Evolutionary conservation across 2,888 invertebrate genomes (phyloP).

Genomic region (Nomada flava): DNA sequence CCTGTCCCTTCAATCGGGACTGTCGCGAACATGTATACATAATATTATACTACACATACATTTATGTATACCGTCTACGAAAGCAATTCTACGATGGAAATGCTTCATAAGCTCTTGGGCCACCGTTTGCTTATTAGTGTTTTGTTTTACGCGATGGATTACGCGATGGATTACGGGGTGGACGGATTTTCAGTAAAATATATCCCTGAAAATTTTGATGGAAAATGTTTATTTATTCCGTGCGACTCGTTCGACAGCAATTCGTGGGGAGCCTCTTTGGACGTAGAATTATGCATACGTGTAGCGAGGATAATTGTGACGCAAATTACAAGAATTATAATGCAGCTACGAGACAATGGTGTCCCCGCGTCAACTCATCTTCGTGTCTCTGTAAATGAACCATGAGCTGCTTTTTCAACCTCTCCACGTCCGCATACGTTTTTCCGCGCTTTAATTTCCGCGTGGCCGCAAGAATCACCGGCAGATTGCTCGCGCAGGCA

Average conservation of each 20-base stretch:
- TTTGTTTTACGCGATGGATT: not conserved
- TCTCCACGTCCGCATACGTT: constrained; percentile 17
- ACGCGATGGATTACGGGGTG: no score
- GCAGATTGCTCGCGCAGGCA: not conserved
- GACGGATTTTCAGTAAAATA: no score
- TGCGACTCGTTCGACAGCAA: not conserved
- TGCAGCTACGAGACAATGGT: constrained; percentile 40
- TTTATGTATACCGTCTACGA: no score
- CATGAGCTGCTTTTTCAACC: constrained; percentile 35
- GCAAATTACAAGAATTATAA: constrained; percentile 48
- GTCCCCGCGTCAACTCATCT: constrained; percentile 28
- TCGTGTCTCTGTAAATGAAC: constrained; percentile 42
- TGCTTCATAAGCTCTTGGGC: not conserved
- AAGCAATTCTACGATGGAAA: not conserved
- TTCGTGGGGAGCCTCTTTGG: not conserved
- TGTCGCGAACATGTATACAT: not conserved
- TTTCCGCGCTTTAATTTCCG: constrained; percentile 51
- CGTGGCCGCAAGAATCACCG: not conserved
- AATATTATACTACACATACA: no score
- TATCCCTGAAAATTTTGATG: no score
- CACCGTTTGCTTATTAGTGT: not conserved
- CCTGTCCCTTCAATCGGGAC: constrained; percentile 27
- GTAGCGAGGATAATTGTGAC: constrained; percentile 31
- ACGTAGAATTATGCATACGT: constrained; percentile 22
- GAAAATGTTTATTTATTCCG: no score